Base-by-base conservation (phyloP, 2,888 invertebrate species). In the Antheraea assamensis region DNA sequence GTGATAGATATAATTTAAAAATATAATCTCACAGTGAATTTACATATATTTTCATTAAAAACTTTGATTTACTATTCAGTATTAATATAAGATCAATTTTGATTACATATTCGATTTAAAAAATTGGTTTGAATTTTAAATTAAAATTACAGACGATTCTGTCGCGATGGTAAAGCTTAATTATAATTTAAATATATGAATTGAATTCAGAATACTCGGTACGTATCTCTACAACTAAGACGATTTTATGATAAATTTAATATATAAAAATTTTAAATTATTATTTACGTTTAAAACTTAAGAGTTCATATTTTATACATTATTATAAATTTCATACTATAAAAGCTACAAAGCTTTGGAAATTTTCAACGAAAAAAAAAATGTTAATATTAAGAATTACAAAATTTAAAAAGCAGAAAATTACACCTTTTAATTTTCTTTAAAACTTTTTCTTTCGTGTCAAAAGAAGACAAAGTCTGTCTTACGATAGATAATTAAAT, bases 401-500 rank as follows among this genome's bases (percentile, higher is more conserved):
- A 31, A 66, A 3, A 21, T 19, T 4, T 66, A 35, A 31, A 30
- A 64, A 19, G 13, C 31, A 8, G 31, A 10, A 68, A 1, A 31
- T 31, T 66, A 66, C 17, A 10, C n/a, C 35, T 68, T 35, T 35
- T 35, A 68, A 35, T 35, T 35, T 35, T 35, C 15, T 68, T 21
- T 35, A 30, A 27, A 30, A 64, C 66, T 19, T 21, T 66, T 31
- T 24, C 4, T 27, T 61, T 7, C 24, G 27, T 61, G 21, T 61
- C 17, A 66, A 66, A 68, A 68, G 10, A 35, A 35, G 35, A 35
- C 35, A 17, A 42, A 70, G 27, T 73, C 42, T 73, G 68, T 58
- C 17, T 64, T 30, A 70, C 27, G 30, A 55, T 42, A 42, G 42
- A 2, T 42, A 70, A 73, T 73, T 73, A 73, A 73, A 70, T 73